Percentiles rank a stretch among this genome's conserved stretches.
phyloP scores from a whole-genome alignment of 2,113 vertebrate genomes.

The Etia nguti region DNA sequence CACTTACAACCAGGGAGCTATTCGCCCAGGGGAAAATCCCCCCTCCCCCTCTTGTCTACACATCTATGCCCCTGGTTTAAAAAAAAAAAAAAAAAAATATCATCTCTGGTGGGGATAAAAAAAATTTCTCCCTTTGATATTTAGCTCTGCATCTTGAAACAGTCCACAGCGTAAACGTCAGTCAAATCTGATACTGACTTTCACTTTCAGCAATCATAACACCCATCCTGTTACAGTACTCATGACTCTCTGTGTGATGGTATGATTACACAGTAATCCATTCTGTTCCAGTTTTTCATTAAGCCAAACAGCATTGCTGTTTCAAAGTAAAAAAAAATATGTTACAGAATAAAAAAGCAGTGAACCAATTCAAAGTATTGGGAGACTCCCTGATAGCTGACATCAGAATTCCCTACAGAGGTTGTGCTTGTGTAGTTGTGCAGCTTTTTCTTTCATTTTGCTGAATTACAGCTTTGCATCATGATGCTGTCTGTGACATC shows the following conservation, averaged over 20 bases:
- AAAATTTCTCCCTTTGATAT: rapidly evolving
- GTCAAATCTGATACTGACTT: not conserved
- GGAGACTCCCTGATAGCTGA: not conserved
- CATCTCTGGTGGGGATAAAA: not conserved
- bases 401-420: not conserved
- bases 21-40: not conserved
- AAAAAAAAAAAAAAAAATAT: not conserved
- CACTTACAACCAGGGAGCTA: not conserved
- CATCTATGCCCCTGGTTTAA: not conserved
- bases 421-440: not conserved
- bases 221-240: not conserved
- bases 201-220: not conserved
- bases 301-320: not conserved
- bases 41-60: not conserved
- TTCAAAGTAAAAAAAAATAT: not conserved
- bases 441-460: not conserved
- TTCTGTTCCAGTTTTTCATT: not conserved
- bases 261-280: not conserved
- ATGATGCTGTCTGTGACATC: not conserved
- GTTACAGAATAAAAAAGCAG: not conserved
- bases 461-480: not conserved
- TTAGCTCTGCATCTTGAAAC: not conserved
- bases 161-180: not conserved
- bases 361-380: not conserved
- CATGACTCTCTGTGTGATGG: not conserved